phyloP scores from a whole-genome alignment of 2,888 invertebrate genomes.

The Opisthograptis luteolata region DNA sequence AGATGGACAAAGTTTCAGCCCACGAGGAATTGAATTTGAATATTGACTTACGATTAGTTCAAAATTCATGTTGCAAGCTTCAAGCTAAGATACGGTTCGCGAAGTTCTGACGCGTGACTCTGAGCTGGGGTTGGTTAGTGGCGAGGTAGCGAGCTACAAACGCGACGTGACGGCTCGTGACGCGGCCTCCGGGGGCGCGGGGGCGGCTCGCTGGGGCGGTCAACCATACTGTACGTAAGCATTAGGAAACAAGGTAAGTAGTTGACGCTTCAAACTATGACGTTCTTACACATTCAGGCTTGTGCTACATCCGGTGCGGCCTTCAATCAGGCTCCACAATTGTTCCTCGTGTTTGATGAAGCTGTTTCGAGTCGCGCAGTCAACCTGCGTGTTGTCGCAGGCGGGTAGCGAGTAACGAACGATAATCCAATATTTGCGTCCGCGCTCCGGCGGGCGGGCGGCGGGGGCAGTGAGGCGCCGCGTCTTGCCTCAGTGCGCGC shows the following conservation, averaged over 20 bases:
- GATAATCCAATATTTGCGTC: slow-evolving; percentile 19
- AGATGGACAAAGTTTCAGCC: slow-evolving; percentile 1
- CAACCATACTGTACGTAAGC: too few species aligned
- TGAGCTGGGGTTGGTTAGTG: not conserved
- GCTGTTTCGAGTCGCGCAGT: slow-evolving; percentile 5
- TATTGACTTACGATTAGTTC: slow-evolving; percentile 7
- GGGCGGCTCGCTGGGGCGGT: too few species aligned
- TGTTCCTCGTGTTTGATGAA: not conserved
- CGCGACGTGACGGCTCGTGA: too few species aligned
- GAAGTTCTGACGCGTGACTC: not conserved
- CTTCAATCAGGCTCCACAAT: too few species aligned
- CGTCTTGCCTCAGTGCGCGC: not conserved
- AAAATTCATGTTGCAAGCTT: slow-evolving; percentile 1
- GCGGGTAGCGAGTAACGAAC: slow-evolving; percentile 14
- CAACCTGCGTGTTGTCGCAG: slow-evolving; percentile 12
- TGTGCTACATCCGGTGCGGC: too few species aligned
- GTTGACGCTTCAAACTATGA: too few species aligned
- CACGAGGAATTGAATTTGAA: slow-evolving; percentile 2
- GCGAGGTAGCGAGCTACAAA: not conserved
- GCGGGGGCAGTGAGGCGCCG: not conserved
- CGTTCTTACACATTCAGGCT: too few species aligned
- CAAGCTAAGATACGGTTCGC: not conserved
- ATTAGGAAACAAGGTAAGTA: too few species aligned
- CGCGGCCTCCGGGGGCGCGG: too few species aligned
- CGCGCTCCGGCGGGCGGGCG: not conserved